phyloP scores from a whole-genome alignment of 2,113 vertebrate species.

The Siniperca knerii region DNA sequence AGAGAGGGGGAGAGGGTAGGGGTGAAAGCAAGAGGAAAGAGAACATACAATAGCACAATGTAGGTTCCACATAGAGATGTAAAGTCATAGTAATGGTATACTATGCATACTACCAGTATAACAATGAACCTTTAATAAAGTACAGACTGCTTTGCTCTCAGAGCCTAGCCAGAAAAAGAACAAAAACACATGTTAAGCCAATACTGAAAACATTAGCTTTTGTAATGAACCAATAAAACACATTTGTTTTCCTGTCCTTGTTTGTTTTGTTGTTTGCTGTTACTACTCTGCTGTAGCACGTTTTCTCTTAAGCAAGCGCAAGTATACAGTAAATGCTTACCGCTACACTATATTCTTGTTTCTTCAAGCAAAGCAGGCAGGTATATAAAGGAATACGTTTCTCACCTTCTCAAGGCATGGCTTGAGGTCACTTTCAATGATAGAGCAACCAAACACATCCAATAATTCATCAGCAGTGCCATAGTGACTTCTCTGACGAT shows the following conservation, averaged over 20 bases:
- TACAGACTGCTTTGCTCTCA: conserved; percentile 35
- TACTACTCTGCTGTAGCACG: not conserved
- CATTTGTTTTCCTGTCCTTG: conserved; percentile 29
- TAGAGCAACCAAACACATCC: conserved; percentile 66
- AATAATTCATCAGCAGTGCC: conserved; percentile 59
- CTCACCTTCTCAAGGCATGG: conserved; percentile 81
- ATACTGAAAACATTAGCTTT: conserved; percentile 38
- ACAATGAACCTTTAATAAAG: conserved; percentile 32
- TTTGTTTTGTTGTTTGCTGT: conserved; percentile 30
- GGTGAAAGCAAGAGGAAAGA: too few relatives aligned
- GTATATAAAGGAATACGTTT: not conserved
- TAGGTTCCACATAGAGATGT: too few relatives aligned
- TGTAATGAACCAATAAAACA: conserved; percentile 39
- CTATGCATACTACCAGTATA: not conserved
- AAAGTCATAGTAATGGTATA: too few relatives aligned
- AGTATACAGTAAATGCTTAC: not conserved
- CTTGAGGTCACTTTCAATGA: conserved; percentile 54
- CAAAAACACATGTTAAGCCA: conserved; percentile 52
- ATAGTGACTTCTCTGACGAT: conserved; percentile 40
- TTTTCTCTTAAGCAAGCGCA: not conserved
- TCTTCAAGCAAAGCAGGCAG: not conserved
- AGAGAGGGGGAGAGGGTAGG: too few relatives aligned
- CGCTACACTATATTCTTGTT: not conserved
- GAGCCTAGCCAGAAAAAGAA: conserved; percentile 31
- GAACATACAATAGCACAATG: too few relatives aligned